These are phyloP conservation scores for Tragelaphus oryx DNA, from an alignment of 2,797 vertebrate genomes.

Conservation along the genomic window DNA sequence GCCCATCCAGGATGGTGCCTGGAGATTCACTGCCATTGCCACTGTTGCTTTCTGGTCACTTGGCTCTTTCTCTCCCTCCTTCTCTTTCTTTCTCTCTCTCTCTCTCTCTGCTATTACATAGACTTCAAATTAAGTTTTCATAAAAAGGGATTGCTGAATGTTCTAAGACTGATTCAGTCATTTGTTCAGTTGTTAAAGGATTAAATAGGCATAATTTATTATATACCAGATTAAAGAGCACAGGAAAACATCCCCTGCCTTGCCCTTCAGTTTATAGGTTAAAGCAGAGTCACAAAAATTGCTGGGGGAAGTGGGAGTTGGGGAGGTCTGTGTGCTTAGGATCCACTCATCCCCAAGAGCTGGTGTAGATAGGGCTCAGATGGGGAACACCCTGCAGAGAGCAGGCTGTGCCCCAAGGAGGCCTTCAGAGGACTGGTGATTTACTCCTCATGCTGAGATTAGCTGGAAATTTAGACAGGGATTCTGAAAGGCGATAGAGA, in stretches of 20 bases:
- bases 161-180: background rate
- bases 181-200: background rate
- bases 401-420: background rate
- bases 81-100: background rate
- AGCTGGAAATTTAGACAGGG: background rate
- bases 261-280: background rate
- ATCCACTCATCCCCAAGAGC: background rate
- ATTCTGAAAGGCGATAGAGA: background rate
- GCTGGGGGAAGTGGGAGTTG: background rate
- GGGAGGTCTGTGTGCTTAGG: background rate
- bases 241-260: background rate
- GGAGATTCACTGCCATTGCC: background rate
- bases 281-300: background rate
- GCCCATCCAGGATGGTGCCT: background rate
- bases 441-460: background rate
- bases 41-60: background rate
- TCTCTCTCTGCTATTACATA: background rate
- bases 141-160: background rate
- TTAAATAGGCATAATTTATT: background rate
- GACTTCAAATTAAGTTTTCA: constrained; percentile 8
- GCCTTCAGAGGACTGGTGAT: background rate
- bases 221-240: background rate
- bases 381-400: background rate
- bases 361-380: background rate
- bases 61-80: no score